These are phyloP conservation scores for Xylocampa areola DNA, from an alignment of 2,888 invertebrate genomes.

Conservation along the genomic window DNA sequence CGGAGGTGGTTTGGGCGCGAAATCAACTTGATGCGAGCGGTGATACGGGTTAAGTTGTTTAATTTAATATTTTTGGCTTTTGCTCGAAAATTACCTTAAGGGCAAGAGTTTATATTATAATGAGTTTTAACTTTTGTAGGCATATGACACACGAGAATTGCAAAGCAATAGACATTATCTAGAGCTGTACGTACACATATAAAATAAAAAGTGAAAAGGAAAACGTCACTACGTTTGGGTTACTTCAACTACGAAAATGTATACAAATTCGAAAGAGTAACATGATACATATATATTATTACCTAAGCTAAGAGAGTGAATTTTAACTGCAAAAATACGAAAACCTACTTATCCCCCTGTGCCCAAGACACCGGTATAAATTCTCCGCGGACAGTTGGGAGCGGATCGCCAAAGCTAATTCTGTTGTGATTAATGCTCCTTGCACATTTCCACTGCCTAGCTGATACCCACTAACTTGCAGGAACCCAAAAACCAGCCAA, in stretches of 20 bases:
- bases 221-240: too few species aligned
- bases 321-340: constrained; percentile 34
- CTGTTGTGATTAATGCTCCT: constrained; percentile 89
- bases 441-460: constrained; percentile 84
- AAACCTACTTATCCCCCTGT: constrained; percentile 62
- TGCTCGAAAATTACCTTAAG: neutral
- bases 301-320: neutral
- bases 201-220: too few species aligned
- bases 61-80: constrained; percentile 31
- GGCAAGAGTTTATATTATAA: neutral
- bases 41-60: constrained; percentile 51
- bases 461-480: constrained; percentile 65
- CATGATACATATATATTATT: too few species aligned
- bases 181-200: neutral
- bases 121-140: too few species aligned
- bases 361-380: constrained; percentile 76
- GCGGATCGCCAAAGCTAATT: constrained; percentile 89
- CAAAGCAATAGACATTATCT: too few species aligned
- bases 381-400: constrained; percentile 84
- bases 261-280: neutral
- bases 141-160: too few species aligned
- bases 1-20: constrained; percentile 73
- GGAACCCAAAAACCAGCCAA: constrained; percentile 42
- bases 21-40: constrained; percentile 64
- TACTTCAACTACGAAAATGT: constrained; percentile 16